Base-by-base conservation (phyloP, 1,140 invertebrate species). In the Mamestra configurata region DNA sequence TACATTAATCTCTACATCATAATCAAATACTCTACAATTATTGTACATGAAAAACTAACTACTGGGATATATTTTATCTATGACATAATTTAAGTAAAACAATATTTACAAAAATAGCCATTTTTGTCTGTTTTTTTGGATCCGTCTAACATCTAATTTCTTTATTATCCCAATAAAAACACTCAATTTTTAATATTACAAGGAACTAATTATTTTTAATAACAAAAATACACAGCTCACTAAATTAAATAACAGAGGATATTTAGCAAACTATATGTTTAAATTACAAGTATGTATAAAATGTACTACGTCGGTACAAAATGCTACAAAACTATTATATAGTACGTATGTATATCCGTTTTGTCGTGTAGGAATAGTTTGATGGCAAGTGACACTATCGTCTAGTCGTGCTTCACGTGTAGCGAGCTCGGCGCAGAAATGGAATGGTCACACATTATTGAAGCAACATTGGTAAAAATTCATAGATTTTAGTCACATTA, bases 51-150 rank as follows among this genome's bases (percentile, higher is more conserved):
- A 92, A 92, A 93, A 89, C 93, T 94, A 94, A 78, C 92, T 92
- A 93, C 89, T 88, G 91, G 91, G 85, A 81, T 84, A 93, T 92
- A 93, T 94, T 88, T 90, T 89, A 89, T 89, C 88, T 92, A 93
- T 92, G 89, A 91, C 90, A 93, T 92, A 93, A 92, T 92, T 93
- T 92, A 93, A 92, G 91, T 93, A 92, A 93, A 92, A 92, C 79
- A 82, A 90, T 94, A 94, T 94, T 94, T 94, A 94, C 93, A 94
- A 94, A 93, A 94, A 93, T 94, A 94, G 92, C 91, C 92, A 91
- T 87, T 90, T 76, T 89, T 88, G 84, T 92, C 83, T 90, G 86
- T 64, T 87, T 64, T 87, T 90, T 92, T 91, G 89, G 89, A 91
- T 90, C 86, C 82, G 81, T 84, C 87, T 92, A 92, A 78, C 83